Base-by-base conservation (phyloP, 2,113 vertebrate genomes). In the Lophura nycthemera region DNA sequence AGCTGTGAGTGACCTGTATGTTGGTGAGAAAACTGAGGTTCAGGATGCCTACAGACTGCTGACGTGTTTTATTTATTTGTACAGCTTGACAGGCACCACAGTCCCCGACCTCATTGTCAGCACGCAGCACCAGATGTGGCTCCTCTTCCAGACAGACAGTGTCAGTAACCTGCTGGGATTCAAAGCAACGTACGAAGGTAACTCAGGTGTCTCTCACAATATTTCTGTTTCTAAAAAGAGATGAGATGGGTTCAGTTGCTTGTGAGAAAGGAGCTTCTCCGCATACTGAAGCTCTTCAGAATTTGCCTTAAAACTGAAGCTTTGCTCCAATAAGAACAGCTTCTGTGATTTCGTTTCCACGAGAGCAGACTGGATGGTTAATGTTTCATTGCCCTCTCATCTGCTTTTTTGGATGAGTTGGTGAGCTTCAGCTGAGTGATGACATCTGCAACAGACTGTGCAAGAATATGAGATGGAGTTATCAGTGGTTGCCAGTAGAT, bases 121-220 rank as follows among this genome's bases (percentile, higher is more conserved):
- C 97, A 99, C 99, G 60, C 98, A 98, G 95, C 98, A 99, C 94
- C 99, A 99, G 97, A 99, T 99, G 99, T 99, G 99, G 99, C 98
- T 99, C 42, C 99, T 99, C 89, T 99, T 99, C 97, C 99, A 99
- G 98, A 99, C 99, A 0, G 99, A 99, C 54, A 98, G 99, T 79
- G 99, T 99, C 61, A 99, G 98, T 78, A 99, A 99, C 87, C 98
- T 99, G 47, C 95, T 99, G 87, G 99, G 99, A 86, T 99, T 99
- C 98, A 99, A 99, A 96, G 99, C 99, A 36, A 98, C 98, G 4
- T 99, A 98, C 1, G 98, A 99, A 99, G 99, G 99, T 99, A 98
- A 96, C 24, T 36, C 38, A 27, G 12, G 61, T 34, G 3, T 32
- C 8, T 45, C 34, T 27, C 59, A 22, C 25, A 13, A 8, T 47